Evolutionary conservation across 2,888 invertebrate species (phyloP).

Genomic region (Pachymerium ferrugineum): DNA sequence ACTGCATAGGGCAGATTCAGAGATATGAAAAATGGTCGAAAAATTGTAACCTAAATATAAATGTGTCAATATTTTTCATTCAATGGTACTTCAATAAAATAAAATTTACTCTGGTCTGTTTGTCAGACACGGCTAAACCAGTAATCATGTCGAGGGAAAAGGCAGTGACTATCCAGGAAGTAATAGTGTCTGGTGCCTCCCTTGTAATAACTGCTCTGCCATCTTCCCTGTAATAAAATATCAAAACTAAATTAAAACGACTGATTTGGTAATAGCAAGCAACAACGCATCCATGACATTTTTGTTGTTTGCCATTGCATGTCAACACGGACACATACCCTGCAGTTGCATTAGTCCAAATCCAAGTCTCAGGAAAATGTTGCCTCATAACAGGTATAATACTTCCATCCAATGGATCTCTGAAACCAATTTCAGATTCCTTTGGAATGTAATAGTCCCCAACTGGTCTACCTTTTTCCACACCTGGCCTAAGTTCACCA

Average conservation of each 20-base stretch:
- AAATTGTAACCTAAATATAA: conserved; percentile 60
- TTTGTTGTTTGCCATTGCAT: background rate
- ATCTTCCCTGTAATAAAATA: conserved; percentile 46
- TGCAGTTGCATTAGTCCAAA: conserved; percentile 58
- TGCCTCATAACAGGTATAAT: conserved; percentile 50
- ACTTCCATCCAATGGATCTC: conserved; percentile 29
- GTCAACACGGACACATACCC: conserved; percentile 50
- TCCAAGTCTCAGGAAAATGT: conserved; percentile 68
- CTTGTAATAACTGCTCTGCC: conserved; percentile 54
- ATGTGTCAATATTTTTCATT: conserved; percentile 32
- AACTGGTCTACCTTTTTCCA: conserved; percentile 29
- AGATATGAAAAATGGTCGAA: conserved; percentile 76
- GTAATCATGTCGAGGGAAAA: conserved; percentile 70
- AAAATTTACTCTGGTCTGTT: conserved; percentile 55
- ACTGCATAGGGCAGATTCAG: conserved; percentile 83
- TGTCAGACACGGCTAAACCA: conserved; percentile 69
- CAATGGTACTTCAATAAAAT: background rate
- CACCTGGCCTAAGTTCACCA: conserved; percentile 30
- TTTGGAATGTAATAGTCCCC: conserved; percentile 31
- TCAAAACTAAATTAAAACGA: background rate
- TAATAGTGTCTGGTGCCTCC: conserved; percentile 72
- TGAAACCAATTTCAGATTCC: conserved; percentile 30
- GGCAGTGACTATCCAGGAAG: conserved; percentile 76
- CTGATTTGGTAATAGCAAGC: too few relatives aligned
- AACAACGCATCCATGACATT: background rate